Base-by-base conservation (phyloP, 2,113 vertebrate species). In the Cephalopholis sonnerati region DNA sequence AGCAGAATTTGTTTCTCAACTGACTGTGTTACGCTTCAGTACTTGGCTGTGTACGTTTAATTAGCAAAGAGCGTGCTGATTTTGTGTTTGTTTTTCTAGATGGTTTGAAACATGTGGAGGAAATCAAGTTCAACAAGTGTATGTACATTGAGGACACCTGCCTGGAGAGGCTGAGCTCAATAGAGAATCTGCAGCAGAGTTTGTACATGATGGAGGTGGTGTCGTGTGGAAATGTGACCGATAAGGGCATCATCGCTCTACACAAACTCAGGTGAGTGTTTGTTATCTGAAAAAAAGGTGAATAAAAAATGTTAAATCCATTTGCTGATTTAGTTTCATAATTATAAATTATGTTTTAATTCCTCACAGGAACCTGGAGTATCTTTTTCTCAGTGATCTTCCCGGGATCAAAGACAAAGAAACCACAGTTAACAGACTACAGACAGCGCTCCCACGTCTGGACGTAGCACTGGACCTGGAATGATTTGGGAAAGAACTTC, bases 191-290 rank as follows among this genome's bases (percentile, higher is more conserved):
- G 61, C 97, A 96, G 92, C 92, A 93, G 86, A 99, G 95, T 2
- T 65, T 99, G 27, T 90, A 85, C 80, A 93, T 90, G 81, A 89
- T 99, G 95, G 95, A 96, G 93, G 93, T 99, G 24, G 95, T 98
- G 74, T 97, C 98, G 22, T 99, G 98, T 77, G 98, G 98, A 8
- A 98, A 98, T 0, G 92, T 99, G 82, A 98, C 97, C 0, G 97
- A 99, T 68, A 96, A 83, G 84, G 98, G 98, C 59, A 22, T 99
- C 87, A 76, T 97, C 18, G 91, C 97, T 0, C 95, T 99, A 74
- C 94, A 96, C 93, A 94, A 89, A 54, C 95, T 99, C 91, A 96
- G 22, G 98, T 98, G 89, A 0, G 94, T 20, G 20, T 70, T 44
- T 4, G 1, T 18, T n/a, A 9, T 6, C 32, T 12, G 8, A 70